phyloP scores from a whole-genome alignment of 2,888 invertebrate species.

The Drosophila mettleri region DNA sequence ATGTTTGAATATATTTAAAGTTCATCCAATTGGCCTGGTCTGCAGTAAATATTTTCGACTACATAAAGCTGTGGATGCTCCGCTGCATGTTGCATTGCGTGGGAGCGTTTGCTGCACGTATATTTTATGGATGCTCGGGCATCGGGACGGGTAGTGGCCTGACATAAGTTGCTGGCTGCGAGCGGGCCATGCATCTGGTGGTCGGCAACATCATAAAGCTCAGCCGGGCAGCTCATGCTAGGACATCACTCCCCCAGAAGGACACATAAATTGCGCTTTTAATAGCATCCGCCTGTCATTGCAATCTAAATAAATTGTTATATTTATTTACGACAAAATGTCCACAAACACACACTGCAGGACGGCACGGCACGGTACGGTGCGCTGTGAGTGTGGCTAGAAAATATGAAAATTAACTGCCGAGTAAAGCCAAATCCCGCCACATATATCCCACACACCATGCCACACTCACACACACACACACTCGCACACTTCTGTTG shows the following conservation, averaged over 20 bases:
- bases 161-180: slow-evolving; percentile 22
- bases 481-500: slow-evolving; percentile 17
- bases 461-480: slow-evolving; percentile 16
- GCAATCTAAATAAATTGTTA: slow-evolving; percentile 82
- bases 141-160: slow-evolving; percentile 20
- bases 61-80: not conserved
- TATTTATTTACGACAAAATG: slow-evolving; percentile 82
- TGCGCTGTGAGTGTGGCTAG: slow-evolving; percentile 62
- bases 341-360: slow-evolving; percentile 40
- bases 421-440: slow-evolving; percentile 77
- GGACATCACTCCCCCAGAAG: slow-evolving; percentile 42
- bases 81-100: not conserved
- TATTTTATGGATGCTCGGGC: slow-evolving; percentile 22
- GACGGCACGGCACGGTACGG: not conserved
- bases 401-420: slow-evolving; percentile 82
- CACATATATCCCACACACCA: slow-evolving; percentile 42
- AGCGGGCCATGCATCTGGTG: slow-evolving; percentile 42
- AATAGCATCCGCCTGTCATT: slow-evolving; percentile 82
- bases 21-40: slow-evolving; percentile 12
- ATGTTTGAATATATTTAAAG: not conserved
- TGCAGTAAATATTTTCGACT: slow-evolving; percentile 6
- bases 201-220: slow-evolving; percentile 61
- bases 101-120: slow-evolving; percentile 2
- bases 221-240: slow-evolving; percentile 33
- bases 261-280: slow-evolving; percentile 77